phyloP scores from a whole-genome alignment of 2,888 invertebrate species.

The Cheilosia impressa region DNA sequence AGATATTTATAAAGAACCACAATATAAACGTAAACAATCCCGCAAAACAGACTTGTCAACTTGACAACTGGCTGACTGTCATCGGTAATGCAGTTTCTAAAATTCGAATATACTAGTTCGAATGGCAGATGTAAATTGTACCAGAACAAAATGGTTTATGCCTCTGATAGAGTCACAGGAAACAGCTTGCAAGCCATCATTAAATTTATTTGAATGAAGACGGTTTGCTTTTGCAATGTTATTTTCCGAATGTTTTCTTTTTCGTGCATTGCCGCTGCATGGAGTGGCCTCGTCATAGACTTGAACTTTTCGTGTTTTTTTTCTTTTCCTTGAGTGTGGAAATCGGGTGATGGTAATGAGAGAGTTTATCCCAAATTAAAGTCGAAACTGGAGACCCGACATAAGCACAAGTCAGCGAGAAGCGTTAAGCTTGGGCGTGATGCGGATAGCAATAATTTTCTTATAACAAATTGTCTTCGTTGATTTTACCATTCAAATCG shows the following conservation, averaged over 20 bases:
- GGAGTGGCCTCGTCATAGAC: too few species aligned
- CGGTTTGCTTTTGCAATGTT: not conserved
- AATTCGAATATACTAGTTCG: not conserved
- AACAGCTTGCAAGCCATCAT: not conserved
- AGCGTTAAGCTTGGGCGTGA: too few species aligned
- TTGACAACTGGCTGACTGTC: conserved; percentile 6
- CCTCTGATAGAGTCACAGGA: not conserved
- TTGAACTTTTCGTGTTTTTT: too few species aligned
- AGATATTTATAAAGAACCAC: conserved; percentile 8
- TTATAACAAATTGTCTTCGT: too few species aligned
- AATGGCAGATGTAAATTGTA: not conserved
- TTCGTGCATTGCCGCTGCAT: not conserved
- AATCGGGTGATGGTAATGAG: too few species aligned
- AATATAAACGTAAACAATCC: conserved; percentile 43
- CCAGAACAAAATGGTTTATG: conserved; percentile 14
- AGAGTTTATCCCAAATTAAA: too few species aligned
- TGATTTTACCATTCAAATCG: too few species aligned
- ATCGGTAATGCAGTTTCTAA: conserved; percentile 5
- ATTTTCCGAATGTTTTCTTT: not conserved
- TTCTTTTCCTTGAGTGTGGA: too few species aligned
- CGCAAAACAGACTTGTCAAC: conserved; percentile 11
- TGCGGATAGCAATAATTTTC: too few species aligned
- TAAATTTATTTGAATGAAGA: not conserved
- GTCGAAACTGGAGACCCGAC: too few species aligned
- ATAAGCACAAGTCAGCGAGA: too few species aligned